phyloP scores from a whole-genome alignment of 1,140 invertebrate species.

The Conus ventricosus region DNA sequence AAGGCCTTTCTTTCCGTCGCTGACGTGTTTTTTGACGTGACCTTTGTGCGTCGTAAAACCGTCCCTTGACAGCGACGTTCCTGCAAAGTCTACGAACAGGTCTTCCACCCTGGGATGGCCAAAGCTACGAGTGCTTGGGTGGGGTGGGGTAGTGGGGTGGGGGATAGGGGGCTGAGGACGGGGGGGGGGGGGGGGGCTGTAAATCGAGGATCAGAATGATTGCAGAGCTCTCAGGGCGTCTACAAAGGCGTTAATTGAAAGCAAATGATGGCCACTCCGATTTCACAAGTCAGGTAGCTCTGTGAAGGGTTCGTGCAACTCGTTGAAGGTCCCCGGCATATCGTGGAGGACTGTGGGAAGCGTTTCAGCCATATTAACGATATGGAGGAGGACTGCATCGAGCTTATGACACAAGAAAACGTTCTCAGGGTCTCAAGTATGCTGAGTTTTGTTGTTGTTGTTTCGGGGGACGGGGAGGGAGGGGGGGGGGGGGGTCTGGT shows the following conservation, averaged over 20 bases:
- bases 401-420: too few relatives aligned
- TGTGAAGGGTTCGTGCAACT: not conserved
- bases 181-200: not conserved
- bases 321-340: not conserved
- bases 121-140: not conserved
- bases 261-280: not conserved
- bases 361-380: too few relatives aligned
- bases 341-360: too few relatives aligned
- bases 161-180: too few relatives aligned
- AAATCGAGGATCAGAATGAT: not conserved
- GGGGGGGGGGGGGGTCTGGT: too few relatives aligned
- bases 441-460: too few relatives aligned
- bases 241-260: slow-evolving; percentile 4
- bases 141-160: not conserved
- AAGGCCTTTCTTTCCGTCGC: not conserved
- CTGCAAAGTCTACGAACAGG: not conserved
- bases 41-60: not conserved
- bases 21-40: not conserved
- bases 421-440: too few relatives aligned
- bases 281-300: not conserved
- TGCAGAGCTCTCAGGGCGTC: not conserved
- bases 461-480: too few relatives aligned
- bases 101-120: not conserved
- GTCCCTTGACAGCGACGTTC: not conserved
- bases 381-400: too few relatives aligned